Evolutionary conservation across 2,797 vertebrate genomes (phyloP).

Genomic region (Tokudaia tokunoshimensis): DNA sequence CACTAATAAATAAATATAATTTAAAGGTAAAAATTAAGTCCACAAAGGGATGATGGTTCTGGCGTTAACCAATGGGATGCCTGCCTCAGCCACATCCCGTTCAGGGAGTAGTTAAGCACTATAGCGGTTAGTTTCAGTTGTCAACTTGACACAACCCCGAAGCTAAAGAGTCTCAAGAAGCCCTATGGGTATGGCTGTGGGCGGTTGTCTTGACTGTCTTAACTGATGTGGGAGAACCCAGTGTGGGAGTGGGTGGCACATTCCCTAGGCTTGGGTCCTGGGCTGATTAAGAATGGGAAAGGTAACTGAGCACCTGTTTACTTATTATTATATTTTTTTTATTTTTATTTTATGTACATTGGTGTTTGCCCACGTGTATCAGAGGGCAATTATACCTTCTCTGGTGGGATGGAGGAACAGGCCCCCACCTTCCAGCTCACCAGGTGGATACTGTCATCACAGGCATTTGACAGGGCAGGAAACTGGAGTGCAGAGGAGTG

Average conservation of each 20-base stretch:
- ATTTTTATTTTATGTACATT: not conserved
- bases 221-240: not conserved
- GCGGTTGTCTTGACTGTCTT: not conserved
- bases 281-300: not conserved
- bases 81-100: not conserved
- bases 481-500: not conserved
- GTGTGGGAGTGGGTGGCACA: not conserved
- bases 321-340: not conserved
- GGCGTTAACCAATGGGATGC: not conserved
- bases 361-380: not conserved
- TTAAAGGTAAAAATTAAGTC: not conserved
- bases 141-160: not conserved
- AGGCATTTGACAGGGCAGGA: not conserved
- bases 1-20: not conserved
- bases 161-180: not conserved
- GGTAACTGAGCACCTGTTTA: not conserved
- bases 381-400: not conserved
- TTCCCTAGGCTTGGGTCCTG: not conserved
- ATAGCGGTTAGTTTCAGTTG: not conserved
- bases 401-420: not conserved
- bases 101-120: not conserved
- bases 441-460: not conserved
- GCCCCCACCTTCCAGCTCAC: not conserved
- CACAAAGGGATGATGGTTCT: not conserved
- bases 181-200: not conserved